Evolutionary conservation across 2,113 vertebrate species (phyloP).

Genomic region (Erythrolamprus reginae): DNA sequence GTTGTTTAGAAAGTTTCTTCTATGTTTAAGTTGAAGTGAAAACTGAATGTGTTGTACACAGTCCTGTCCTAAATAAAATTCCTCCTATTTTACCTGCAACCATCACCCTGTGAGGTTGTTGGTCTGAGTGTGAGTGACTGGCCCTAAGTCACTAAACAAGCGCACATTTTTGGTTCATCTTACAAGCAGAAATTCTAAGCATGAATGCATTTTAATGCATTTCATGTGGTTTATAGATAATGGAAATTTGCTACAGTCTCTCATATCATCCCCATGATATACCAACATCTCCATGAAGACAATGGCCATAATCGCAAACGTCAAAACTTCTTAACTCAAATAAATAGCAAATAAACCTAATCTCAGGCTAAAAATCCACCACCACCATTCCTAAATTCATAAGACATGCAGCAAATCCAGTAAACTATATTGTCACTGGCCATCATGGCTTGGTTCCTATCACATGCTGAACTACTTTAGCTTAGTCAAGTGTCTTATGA

Average conservation of each 20-base stretch:
- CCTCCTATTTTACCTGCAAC: too few species aligned
- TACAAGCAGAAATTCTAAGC: neutral
- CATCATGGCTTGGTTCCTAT: neutral
- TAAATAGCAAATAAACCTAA: neutral
- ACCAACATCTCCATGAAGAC: neutral
- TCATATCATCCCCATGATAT: neutral
- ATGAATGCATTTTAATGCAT: neutral
- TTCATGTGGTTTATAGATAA: neutral
- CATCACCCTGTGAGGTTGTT: too few species aligned
- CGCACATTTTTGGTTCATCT: neutral
- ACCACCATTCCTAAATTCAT: neutral
- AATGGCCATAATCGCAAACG: neutral
- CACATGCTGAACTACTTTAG: neutral
- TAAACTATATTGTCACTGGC: neutral
- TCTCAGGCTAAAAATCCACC: neutral
- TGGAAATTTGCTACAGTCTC: neutral
- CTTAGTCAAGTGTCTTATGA: neutral
- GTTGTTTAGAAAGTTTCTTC: neutral
- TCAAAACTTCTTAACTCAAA: neutral
- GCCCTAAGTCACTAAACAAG: neutral
- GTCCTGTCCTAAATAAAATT: neutral
- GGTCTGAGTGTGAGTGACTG: too few species aligned
- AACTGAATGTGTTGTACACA: neutral
- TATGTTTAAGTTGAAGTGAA: neutral
- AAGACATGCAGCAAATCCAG: too few species aligned